Percentiles rank a stretch among this genome's conserved stretches.
Conservation (phyloP, 2,113 vertebrate genomes). For the Aplodontia rufa region DNA sequence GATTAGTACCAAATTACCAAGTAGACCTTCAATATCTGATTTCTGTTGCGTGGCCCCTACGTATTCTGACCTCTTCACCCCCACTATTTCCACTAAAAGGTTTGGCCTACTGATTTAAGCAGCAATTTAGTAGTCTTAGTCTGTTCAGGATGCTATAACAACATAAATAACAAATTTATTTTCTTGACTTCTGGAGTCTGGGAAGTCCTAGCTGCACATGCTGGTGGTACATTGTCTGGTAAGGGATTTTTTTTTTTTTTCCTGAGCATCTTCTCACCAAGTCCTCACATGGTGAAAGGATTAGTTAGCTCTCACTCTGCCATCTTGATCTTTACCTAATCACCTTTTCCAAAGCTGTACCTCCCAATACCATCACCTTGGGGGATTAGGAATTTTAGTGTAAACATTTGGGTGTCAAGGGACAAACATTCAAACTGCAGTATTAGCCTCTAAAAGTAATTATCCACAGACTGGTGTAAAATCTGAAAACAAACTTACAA, state of each 20-base stretch:
- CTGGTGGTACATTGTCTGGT: background rate
- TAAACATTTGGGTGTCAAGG: background rate
- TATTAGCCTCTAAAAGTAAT: background rate
- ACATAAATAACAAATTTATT: background rate
- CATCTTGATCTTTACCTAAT: background rate
- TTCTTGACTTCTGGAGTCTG: background rate
- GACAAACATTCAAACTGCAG: background rate
- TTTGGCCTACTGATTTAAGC: background rate
- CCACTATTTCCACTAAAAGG: background rate
- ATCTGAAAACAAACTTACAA: conserved; percentile 9
- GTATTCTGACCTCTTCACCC: background rate
- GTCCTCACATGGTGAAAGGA: background rate
- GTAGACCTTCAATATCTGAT: background rate
- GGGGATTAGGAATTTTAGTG: background rate
- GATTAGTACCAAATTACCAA: background rate
- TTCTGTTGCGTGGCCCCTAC: background rate
- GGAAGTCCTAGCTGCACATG: background rate
- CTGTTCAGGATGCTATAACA: background rate
- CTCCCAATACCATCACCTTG: background rate
- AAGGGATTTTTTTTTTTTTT: no score
- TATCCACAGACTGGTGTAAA: background rate
- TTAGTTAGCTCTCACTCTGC: background rate
- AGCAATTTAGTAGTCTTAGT: background rate
- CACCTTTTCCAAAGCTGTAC: background rate
- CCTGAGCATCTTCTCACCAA: background rate